Evolutionary conservation across 2,888 invertebrate species (phyloP).

Genomic region (Agriopis aurantiaria): DNA sequence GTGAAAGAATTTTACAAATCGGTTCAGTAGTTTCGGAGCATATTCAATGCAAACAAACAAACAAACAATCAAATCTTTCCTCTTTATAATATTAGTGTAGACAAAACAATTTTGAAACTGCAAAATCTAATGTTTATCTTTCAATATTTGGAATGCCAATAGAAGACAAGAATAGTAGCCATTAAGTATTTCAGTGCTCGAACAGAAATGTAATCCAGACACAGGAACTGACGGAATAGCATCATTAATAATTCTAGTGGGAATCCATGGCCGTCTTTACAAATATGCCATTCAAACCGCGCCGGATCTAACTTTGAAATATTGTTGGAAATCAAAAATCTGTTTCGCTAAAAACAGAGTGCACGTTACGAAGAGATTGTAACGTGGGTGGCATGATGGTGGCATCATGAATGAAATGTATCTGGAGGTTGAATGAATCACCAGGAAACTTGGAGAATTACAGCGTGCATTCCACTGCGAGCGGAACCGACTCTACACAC

Average conservation of each 20-base stretch:
- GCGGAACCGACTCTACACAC: too few species aligned
- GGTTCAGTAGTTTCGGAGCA: too few species aligned
- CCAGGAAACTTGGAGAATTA: neutral
- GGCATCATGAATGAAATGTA: neutral
- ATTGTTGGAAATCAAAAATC: slow-evolving; percentile 3
- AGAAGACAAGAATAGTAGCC: slow-evolving; percentile 14
- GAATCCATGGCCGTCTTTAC: slow-evolving; percentile 11
- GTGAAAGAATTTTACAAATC: too few species aligned
- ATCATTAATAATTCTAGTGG: slow-evolving; percentile 12
- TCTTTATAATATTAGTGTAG: too few species aligned
- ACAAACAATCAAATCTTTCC: too few species aligned
- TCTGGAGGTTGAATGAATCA: neutral
- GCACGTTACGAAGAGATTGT: neutral
- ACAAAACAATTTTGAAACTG: neutral
- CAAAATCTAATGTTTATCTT: slow-evolving; percentile 7
- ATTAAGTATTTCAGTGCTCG: slow-evolving; percentile 20
- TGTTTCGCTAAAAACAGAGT: slow-evolving; percentile 5
- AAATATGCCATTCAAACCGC: slow-evolving; percentile 28
- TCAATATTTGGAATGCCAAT: slow-evolving; percentile 13
- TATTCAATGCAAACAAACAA: too few species aligned
- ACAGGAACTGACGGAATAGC: slow-evolving; percentile 13
- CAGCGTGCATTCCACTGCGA: neutral
- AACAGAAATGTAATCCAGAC: slow-evolving; percentile 23
- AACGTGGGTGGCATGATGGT: neutral
- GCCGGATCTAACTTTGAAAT: slow-evolving; percentile 11